Percentiles rank a stretch among this genome's conserved stretches.
phyloP scores from a whole-genome alignment of 1,140 invertebrate species.

The Zaprionus kolodkinae region DNA sequence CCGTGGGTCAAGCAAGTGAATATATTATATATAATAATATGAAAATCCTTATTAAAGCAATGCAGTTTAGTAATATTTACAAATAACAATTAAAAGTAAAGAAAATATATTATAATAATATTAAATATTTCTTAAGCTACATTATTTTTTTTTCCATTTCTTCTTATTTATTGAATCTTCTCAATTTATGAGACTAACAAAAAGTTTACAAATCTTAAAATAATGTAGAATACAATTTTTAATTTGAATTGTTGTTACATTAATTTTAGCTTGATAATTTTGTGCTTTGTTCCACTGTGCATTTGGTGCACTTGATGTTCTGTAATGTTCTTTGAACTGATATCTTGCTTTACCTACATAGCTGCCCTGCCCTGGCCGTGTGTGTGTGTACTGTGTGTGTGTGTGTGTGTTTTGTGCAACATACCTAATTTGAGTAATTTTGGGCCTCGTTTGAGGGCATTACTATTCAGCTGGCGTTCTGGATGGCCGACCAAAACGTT shows the following conservation, averaged over 20 bases:
- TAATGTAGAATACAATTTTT: too few relatives aligned
- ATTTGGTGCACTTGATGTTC: not conserved
- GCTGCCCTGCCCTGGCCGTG: not conserved
- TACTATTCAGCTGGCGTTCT: slow-evolving; percentile 54
- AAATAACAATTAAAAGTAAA: not conserved
- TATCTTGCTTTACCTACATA: slow-evolving; percentile 16
- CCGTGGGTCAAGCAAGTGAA: not conserved
- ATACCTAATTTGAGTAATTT: slow-evolving; percentile 54
- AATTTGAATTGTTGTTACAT: too few relatives aligned
- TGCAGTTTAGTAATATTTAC: too few relatives aligned
- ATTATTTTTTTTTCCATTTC: too few relatives aligned
- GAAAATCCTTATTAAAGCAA: too few relatives aligned
- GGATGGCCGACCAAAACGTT: not conserved
- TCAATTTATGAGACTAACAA: too few relatives aligned
- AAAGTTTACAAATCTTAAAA: too few relatives aligned
- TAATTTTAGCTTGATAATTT: not conserved
- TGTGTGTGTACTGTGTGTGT: slow-evolving; percentile 8
- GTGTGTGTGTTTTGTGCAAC: slow-evolving; percentile 21
- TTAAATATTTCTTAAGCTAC: not conserved
- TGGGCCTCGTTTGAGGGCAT: slow-evolving; percentile 47
- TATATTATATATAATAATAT: not conserved
- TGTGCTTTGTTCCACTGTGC: not conserved
- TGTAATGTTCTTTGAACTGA: slow-evolving; percentile 16
- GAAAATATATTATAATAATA: not conserved
- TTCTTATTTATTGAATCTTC: too few relatives aligned